Conservation (phyloP, 2,797 vertebrate genomes). For the Enoplosus armatus region DNA sequence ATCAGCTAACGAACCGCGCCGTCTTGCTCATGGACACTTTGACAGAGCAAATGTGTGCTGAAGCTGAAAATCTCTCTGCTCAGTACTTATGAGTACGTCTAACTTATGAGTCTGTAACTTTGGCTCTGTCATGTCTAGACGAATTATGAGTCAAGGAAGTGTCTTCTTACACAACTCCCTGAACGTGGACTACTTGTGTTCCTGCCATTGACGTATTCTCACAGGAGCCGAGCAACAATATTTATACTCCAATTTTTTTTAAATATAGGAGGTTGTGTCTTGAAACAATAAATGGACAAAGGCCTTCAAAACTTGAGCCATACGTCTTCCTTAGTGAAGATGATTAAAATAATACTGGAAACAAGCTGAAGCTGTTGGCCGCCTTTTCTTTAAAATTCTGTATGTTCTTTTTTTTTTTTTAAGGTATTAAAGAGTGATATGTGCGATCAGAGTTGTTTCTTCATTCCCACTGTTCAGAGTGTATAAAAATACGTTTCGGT, state of each 20-base stretch:
- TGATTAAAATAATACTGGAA: constrained; percentile 61
- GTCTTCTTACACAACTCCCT: constrained; percentile 10
- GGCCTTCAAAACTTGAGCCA: constrained; percentile 64
- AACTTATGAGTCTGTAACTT: constrained; percentile 28
- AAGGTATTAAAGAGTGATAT: constrained; percentile 73
- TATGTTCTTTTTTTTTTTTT: constrained; percentile 51
- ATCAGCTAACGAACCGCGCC: background rate
- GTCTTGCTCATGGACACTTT: background rate
- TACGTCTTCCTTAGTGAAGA: constrained; percentile 57
- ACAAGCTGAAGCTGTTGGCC: constrained; percentile 60
- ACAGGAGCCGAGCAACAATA: constrained; percentile 31
- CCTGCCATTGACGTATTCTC: constrained; percentile 14
- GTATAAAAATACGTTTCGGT: constrained; percentile 8
- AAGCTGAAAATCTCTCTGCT: constrained; percentile 20
- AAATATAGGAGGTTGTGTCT: background rate
- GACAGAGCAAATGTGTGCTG: background rate
- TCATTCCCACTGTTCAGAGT: constrained; percentile 17
- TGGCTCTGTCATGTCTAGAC: constrained; percentile 46
- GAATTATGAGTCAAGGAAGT: constrained; percentile 43
- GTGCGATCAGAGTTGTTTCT: constrained; percentile 38
- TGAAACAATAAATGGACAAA: constrained; percentile 39
- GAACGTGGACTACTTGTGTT: constrained; percentile 26
- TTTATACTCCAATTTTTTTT: constrained; percentile 40
- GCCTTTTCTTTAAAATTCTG: constrained; percentile 70
- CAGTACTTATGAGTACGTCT: background rate